Evolutionary conservation across 2,888 invertebrate species (phyloP).

Genomic region (Willowsia nigromaculata): DNA sequence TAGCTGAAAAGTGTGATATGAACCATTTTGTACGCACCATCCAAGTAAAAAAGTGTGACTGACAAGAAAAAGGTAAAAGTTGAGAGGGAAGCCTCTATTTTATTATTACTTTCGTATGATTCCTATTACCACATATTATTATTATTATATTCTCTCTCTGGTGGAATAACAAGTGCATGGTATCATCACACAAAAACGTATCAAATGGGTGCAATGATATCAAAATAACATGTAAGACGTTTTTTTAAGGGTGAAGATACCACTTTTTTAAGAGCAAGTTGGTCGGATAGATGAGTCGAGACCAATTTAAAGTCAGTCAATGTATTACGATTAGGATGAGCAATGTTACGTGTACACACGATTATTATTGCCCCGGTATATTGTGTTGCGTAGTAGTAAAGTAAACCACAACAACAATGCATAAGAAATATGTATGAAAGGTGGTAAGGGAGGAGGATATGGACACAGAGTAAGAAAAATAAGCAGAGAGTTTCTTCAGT

Average conservation of each 20-base stretch:
- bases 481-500: too few relatives aligned
- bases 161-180: conserved; percentile 19
- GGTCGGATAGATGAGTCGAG: conserved; percentile 55
- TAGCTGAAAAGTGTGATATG: conserved; percentile 47
- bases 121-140: not conserved
- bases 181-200: conserved; percentile 23
- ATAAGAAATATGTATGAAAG: too few relatives aligned
- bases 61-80: conserved; percentile 62
- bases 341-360: not conserved
- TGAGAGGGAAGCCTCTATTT: conserved; percentile 65
- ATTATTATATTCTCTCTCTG: too few relatives aligned
- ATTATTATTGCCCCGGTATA: conserved; percentile 7
- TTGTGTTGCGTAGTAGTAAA: too few relatives aligned
- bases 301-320: conserved; percentile 68
- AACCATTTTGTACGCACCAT: too few relatives aligned
- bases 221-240: not conserved
- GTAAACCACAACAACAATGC: conserved; percentile 3
- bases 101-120: conserved; percentile 28
- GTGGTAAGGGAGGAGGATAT: not conserved
- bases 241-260: not conserved
- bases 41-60: conserved; percentile 51
- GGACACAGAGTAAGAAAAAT: too few relatives aligned
- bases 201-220: conserved; percentile 56
- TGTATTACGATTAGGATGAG: conserved; percentile 37
- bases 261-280: not conserved